Conservation (phyloP, 2,113 vertebrate species). For the Capreolus pygargus region DNA sequence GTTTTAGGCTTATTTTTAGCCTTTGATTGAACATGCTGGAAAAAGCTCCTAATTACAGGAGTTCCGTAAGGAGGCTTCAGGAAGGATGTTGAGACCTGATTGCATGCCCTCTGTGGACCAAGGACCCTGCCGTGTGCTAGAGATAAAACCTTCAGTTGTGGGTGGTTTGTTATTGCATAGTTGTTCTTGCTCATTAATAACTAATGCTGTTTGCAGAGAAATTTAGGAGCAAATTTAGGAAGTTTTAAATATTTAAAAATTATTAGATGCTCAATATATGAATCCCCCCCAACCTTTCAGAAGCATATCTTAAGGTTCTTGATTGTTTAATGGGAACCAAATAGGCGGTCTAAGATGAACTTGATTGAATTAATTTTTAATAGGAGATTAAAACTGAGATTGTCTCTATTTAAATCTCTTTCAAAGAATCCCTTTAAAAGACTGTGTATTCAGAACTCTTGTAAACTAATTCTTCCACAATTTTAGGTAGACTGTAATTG, state of each 20-base stretch:
- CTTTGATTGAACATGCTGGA: not conserved
- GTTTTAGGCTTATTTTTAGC: not conserved
- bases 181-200: not conserved
- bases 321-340: constrained; percentile 1
- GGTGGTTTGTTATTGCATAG: not conserved
- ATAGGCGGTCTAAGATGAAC: not conserved
- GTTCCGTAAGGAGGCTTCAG: not conserved
- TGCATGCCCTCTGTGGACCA: not conserved
- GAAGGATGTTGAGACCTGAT: not conserved
- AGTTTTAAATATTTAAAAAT: constrained; percentile 9
- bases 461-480: not conserved
- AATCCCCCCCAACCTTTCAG: not conserved
- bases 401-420: not conserved
- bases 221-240: not conserved
- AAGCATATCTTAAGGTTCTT: not conserved
- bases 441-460: not conserved
- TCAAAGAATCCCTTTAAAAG: not conserved
- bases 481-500: not conserved
- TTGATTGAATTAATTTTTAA: constrained; percentile 19
- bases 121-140: not conserved
- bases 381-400: not conserved
- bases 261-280: not conserved
- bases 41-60: not conserved
- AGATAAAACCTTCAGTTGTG: not conserved
- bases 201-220: not conserved